These are phyloP conservation scores for Platalea minor DNA, from an alignment of 2,797 vertebrate species.

Conservation along the genomic window DNA sequence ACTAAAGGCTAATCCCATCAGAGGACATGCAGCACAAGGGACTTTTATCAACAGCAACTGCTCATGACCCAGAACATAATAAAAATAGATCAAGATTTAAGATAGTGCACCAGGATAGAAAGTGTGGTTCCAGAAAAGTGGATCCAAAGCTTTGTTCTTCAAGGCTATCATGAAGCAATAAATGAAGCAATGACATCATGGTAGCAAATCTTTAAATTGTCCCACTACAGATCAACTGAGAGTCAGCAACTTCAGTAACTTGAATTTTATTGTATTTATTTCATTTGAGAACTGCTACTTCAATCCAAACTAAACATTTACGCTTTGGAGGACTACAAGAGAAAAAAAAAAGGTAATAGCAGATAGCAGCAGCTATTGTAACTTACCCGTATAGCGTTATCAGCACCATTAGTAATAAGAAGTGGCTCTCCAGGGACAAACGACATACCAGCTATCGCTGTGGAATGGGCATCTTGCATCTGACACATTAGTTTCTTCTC, in stretches of 20 bases:
- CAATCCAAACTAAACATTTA: background rate
- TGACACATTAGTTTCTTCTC: constrained; percentile 87
- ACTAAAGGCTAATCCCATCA: background rate
- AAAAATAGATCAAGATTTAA: background rate
- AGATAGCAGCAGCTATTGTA: background rate
- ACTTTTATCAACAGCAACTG: background rate
- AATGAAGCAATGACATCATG: background rate
- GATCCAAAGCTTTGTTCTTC: background rate
- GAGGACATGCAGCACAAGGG: background rate
- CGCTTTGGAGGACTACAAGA: background rate
- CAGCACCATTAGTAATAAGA: constrained; percentile 89
- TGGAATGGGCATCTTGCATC: constrained; percentile 87
- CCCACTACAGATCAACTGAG: background rate
- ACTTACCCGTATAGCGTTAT: constrained; percentile 89
- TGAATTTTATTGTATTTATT: background rate
- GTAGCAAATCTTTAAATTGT: background rate
- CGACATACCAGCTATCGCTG: constrained; percentile 85
- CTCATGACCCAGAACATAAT: background rate
- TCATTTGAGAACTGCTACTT: background rate
- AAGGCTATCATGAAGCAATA: background rate
- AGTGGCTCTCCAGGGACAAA: constrained; percentile 92
- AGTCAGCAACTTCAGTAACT: background rate
- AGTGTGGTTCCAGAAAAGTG: background rate
- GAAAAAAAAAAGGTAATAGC: background rate
- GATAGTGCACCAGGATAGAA: background rate